Evolutionary conservation across 2,797 vertebrate species (phyloP).

Genomic region (Pangasius krempfi): DNA sequence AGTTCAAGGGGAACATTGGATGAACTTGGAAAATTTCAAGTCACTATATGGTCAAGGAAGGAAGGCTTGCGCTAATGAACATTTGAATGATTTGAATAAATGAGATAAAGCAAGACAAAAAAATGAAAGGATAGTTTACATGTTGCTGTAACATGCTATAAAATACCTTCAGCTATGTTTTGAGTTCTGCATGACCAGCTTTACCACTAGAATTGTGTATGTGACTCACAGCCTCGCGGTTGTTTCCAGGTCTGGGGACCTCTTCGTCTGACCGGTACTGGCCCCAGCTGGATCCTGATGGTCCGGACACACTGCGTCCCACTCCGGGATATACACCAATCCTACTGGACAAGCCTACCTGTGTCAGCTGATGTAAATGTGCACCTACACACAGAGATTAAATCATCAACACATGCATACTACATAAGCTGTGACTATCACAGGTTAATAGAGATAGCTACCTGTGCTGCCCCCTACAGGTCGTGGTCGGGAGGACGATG

Average conservation of each 20-base stretch:
- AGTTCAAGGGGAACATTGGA: not conserved
- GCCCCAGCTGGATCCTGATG: slow-evolving; percentile 87
- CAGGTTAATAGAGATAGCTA: slow-evolving; percentile 60
- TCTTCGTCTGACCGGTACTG: slow-evolving; percentile 87
- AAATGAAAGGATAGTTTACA: not conserved
- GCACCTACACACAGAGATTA: slow-evolving; percentile 77
- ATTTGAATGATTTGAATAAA: not conserved
- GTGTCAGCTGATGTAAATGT: slow-evolving; percentile 94
- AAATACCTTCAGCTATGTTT: not conserved
- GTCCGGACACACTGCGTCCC: slow-evolving; percentile 85
- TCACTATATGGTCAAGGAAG: not conserved
- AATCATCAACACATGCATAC: slow-evolving; percentile 18
- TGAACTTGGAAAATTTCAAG: not conserved
- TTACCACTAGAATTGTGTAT: not conserved
- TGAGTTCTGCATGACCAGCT: not conserved
- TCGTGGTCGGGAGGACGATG: slow-evolving; percentile 87
- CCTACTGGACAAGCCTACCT: slow-evolving; percentile 93
- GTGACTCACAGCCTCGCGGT: slow-evolving; percentile 87
- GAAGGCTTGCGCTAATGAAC: not conserved
- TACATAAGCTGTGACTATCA: not conserved
- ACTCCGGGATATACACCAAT: slow-evolving; percentile 87
- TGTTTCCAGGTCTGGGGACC: slow-evolving; percentile 73
- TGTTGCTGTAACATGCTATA: not conserved
- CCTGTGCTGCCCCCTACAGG: slow-evolving; percentile 94
- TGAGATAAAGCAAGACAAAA: not conserved